phyloP scores from a whole-genome alignment of 2,888 invertebrate genomes.

The Eristalis tenax region DNA sequence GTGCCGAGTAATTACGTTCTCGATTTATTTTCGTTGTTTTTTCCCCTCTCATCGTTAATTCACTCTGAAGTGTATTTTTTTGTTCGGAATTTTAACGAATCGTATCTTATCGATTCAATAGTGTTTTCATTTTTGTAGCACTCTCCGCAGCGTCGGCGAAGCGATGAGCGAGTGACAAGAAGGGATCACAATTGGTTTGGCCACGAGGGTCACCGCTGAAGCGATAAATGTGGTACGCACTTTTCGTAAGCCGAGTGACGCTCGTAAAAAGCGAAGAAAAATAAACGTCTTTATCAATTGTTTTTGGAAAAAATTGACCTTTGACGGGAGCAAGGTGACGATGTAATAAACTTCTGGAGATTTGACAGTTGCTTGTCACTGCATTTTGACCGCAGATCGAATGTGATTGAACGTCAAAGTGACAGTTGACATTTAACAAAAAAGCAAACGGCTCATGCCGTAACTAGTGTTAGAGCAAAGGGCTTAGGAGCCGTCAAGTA shows the following conservation, averaged over 20 bases:
- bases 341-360: too few relatives aligned
- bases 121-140: slow-evolving; percentile 13
- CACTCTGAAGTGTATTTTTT: slow-evolving; percentile 22
- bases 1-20: slow-evolving; percentile 27
- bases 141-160: background rate
- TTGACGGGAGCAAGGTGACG: background rate
- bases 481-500: too few relatives aligned
- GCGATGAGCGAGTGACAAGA: background rate
- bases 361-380: too few relatives aligned
- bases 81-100: slow-evolving; percentile 44
- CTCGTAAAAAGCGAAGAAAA: background rate
- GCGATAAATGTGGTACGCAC: background rate
- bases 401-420: too few relatives aligned
- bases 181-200: background rate
- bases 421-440: too few relatives aligned
- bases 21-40: background rate
- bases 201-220: background rate
- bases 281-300: background rate
- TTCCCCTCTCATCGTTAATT: background rate
- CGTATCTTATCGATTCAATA: slow-evolving; percentile 61
- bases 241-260: background rate
- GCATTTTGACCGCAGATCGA: too few relatives aligned
- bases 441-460: too few relatives aligned
- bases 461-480: too few relatives aligned
- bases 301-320: background rate